These are phyloP conservation scores for Lycorma delicatula DNA, from an alignment of 1,140 invertebrate genomes.

Conservation along the genomic window DNA sequence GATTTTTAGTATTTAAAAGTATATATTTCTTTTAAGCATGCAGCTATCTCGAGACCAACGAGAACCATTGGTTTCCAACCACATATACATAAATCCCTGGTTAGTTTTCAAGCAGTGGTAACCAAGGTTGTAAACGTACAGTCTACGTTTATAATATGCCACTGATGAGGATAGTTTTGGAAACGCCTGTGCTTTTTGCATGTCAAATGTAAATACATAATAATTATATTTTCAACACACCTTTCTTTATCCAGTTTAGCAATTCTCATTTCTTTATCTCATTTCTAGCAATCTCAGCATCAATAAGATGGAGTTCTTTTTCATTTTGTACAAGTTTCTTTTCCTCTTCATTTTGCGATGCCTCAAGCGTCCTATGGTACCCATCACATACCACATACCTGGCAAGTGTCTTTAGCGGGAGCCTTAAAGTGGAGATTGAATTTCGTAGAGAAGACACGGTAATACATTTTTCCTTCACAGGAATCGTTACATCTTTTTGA, in stretches of 20 bases:
- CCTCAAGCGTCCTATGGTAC: too few species aligned
- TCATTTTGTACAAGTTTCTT: background rate
- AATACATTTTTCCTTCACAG: background rate
- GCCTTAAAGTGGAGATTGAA: background rate
- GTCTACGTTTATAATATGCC: slow-evolving; percentile 29
- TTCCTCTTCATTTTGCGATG: background rate
- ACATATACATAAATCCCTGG: slow-evolving; percentile 26
- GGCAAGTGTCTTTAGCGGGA: too few species aligned
- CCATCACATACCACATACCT: too few species aligned
- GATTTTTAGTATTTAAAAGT: slow-evolving; percentile 21
- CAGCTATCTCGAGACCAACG: slow-evolving; percentile 25
- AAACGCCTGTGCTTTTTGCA: slow-evolving; percentile 27
- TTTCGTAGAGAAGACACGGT: background rate
- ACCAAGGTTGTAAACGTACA: slow-evolving; percentile 27
- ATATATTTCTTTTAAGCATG: slow-evolving; percentile 25
- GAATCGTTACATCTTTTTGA: background rate
- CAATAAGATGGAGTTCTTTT: background rate
- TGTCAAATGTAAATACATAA: slow-evolving; percentile 26
- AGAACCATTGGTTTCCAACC: slow-evolving; percentile 26
- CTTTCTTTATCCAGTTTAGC: background rate
- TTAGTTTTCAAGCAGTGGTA: slow-evolving; percentile 20
- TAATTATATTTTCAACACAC: background rate
- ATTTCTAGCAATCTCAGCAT: background rate
- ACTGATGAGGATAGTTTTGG: slow-evolving; percentile 25
- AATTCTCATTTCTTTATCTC: too few species aligned